Evolutionary conservation across 37 sponge, comb jelly and placozoan genomes (phyloP), one percentile per base, ranked within the genome.

Genomic region (Ephydatia muelleri): DNA sequence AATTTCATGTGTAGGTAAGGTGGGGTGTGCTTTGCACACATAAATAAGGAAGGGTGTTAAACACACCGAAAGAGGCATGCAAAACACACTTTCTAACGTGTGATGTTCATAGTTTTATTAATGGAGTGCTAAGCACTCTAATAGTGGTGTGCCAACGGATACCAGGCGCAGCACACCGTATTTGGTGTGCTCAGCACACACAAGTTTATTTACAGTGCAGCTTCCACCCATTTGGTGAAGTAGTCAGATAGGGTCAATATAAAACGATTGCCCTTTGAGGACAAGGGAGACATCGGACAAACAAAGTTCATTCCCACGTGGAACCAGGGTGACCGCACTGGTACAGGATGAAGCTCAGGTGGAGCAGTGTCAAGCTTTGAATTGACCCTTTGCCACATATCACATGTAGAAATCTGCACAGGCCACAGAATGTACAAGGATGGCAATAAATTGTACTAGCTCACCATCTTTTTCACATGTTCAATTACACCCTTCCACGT

Each of bases 161-260:
- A 57, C 57, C 57, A 57, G 57, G n/a, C 57, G 57, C 16, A 57
- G 57, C 57, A 43, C 43, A 43, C 43, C 43, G 6, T 9, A 43
- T 43, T 43, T 43, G 43, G 43, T 43, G 43, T 43, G 43, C 43
- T 43, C 43, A 43, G 43, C 43, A 57, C 57, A 57, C 57, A 57
- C 57, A 57, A 57, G 19, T 57, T 57, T 57, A 19, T 57, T 57
- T 57, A 57, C 57, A 57, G 57, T 57, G 57, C n/a, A n/a, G 83
- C 83, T 30, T 82, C 83, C 73, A 82, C 83, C 71, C 71, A 82
- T 13, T 82, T 82, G 26, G 83, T 67, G 68, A 82, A 82, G 14
- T 82, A 82, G 9, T 82, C 83, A 82, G 12, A 12, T 6, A 82
- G 27, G 6, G 77, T 77, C 4, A 82, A 36, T n/a, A 82, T 32